Percentiles rank a stretch among this genome's conserved stretches.
Evolutionary conservation across 2,113 vertebrate genomes (phyloP).

Genomic region (Chaetura pelagica): DNA sequence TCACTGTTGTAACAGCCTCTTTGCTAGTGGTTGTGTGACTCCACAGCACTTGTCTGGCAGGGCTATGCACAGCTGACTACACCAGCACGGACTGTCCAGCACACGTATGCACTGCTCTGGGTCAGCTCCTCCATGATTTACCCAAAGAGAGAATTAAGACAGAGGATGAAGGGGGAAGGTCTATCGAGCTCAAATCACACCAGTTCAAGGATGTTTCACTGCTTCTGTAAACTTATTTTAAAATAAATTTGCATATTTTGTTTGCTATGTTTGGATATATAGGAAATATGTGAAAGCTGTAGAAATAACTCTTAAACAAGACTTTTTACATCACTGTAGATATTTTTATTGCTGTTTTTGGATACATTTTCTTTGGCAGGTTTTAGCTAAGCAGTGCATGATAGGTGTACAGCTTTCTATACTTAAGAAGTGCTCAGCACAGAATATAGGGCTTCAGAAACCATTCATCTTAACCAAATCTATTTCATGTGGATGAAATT

Average conservation of each 20-base stretch:
- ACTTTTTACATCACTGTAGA: neutral
- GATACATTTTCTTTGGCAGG: neutral
- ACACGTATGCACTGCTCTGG: neutral
- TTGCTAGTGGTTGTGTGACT: neutral
- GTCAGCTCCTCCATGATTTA: neutral
- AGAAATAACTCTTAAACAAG: neutral
- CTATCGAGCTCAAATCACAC: neutral
- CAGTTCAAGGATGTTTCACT: neutral
- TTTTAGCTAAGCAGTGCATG: neutral
- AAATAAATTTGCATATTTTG: neutral
- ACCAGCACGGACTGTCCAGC: neutral
- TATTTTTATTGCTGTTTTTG: neutral
- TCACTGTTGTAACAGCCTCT: neutral
- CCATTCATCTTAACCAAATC: neutral
- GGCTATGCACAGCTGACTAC: neutral
- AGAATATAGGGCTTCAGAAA: neutral
- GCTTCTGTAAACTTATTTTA: neutral
- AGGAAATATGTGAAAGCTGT: neutral
- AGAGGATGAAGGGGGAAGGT: neutral
- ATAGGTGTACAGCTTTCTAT: neutral
- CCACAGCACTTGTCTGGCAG: neutral
- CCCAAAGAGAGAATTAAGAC: neutral
- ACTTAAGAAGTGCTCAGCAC: neutral
- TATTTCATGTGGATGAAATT: neutral
- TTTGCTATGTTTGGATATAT: neutral